A percentile compares a stretch with the other conserved stretches of the same genome.
Conservation (phyloP, 1,140 invertebrate species). For the Rhizoglyphus robini region DNA sequence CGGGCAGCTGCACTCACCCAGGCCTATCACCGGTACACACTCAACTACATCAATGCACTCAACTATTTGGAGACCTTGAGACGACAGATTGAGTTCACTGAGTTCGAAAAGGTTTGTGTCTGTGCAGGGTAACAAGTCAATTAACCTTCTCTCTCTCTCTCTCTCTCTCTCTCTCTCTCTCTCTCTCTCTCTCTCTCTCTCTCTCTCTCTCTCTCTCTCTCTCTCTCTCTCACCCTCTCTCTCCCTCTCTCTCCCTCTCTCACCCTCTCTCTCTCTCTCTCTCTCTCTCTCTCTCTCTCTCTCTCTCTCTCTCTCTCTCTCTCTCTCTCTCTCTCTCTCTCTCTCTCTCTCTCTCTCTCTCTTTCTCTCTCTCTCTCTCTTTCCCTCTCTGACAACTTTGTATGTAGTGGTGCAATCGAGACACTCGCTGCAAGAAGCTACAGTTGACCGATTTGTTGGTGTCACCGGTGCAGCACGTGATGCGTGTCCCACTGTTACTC, state of each 20-base stretch:
- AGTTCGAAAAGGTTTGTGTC: slow-evolving; percentile 47
- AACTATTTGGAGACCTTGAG: slow-evolving; percentile 46
- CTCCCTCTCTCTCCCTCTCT: too few species aligned
- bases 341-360: too few species aligned
- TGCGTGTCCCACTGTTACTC: slow-evolving; percentile 50
- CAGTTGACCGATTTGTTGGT: slow-evolving; percentile 51
- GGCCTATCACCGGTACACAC: slow-evolving; percentile 47
- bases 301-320: too few species aligned
- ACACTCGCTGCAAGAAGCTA: slow-evolving; percentile 47
- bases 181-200: not conserved
- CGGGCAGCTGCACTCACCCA: slow-evolving; percentile 37
- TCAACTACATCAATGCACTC: slow-evolving; percentile 49
- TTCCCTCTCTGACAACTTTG: too few species aligned
- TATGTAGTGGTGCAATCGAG: slow-evolving; percentile 48
- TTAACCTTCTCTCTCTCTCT: not conserved
- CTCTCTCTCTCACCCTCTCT: too few species aligned
- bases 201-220: not conserved
- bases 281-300: too few species aligned
- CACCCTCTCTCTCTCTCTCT: too few species aligned
- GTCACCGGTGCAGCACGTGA: slow-evolving; percentile 53
- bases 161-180: too few species aligned
- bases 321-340: too few species aligned
- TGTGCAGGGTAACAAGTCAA: too few species aligned
- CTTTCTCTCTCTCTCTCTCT: too few species aligned
- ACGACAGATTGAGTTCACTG: slow-evolving; percentile 44